These are phyloP conservation scores for Gryon sp. DNA, from an alignment of 1,140 invertebrate species.

Conservation along the genomic window DNA sequence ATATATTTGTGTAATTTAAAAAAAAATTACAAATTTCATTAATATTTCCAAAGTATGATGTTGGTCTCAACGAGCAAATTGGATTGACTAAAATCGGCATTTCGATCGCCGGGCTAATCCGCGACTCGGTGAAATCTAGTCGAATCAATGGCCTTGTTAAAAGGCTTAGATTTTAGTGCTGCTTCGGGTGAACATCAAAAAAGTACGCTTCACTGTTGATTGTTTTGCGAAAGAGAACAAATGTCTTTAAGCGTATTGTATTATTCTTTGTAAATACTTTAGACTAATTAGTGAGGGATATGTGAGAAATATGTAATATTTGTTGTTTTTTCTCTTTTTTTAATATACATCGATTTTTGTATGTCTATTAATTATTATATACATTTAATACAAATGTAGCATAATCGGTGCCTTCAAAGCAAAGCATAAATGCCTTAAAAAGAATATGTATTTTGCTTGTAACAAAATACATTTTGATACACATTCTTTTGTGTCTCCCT, in stretches of 20 bases:
- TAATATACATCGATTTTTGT: too few species aligned
- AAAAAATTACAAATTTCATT: too few species aligned
- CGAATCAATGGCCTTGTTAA: slow-evolving; percentile 24
- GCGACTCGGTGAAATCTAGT: slow-evolving; percentile 44
- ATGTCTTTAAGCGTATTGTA: slow-evolving; percentile 10
- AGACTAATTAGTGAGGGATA: slow-evolving; percentile 30
- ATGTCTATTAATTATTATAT: slow-evolving; percentile 10
- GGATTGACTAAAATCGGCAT: too few species aligned
- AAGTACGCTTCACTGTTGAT: background rate
- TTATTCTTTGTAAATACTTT: slow-evolving; percentile 33
- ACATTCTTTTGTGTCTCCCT: slow-evolving; percentile 24
- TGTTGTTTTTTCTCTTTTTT: background rate
- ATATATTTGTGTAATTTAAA: too few species aligned
- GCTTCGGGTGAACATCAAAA: slow-evolving; percentile 29
- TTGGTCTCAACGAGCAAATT: too few species aligned
- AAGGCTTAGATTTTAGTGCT: slow-evolving; percentile 18
- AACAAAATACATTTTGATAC: slow-evolving; percentile 21
- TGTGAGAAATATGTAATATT: slow-evolving; percentile 10
- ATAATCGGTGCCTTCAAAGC: slow-evolving; percentile 5
- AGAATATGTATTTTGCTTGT: slow-evolving; percentile 29
- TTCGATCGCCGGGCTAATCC: too few species aligned
- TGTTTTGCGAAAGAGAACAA: too few species aligned
- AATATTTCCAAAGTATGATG: too few species aligned
- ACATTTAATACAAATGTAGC: slow-evolving; percentile 14
- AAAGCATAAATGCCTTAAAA: slow-evolving; percentile 14